Percentiles rank a stretch among this genome's conserved stretches.
Evolutionary conservation across 1,140 invertebrate species (phyloP).

Genomic region (Wasmannia auropunctata): DNA sequence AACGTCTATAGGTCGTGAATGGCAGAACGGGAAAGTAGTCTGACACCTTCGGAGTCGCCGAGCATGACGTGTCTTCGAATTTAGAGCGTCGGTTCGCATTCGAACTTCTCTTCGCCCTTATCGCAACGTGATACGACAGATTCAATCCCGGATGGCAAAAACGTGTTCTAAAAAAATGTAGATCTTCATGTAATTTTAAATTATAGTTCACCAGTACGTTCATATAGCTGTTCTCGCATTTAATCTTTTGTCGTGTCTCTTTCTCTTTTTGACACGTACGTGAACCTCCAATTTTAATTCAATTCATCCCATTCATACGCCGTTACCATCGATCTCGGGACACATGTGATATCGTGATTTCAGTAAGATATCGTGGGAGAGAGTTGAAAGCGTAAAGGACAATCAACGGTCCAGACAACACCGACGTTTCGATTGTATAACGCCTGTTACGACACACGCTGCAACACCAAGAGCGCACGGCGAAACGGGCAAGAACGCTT

Average conservation of each 20-base stretch:
- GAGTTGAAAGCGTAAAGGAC: constrained; percentile 21
- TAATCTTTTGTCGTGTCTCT: not conserved
- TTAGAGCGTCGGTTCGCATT: constrained; percentile 25
- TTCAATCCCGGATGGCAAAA: not conserved
- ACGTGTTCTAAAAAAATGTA: not conserved
- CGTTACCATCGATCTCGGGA: not conserved
- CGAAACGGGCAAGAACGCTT: constrained; percentile 46
- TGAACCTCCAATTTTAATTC: constrained; percentile 14
- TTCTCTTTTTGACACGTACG: not conserved
- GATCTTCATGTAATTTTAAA: not conserved
- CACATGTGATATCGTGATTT: constrained; percentile 32
- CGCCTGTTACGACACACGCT: constrained; percentile 54
- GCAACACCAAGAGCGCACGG: constrained; percentile 35
- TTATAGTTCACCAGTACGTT: not conserved
- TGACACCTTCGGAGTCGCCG: constrained; percentile 61
- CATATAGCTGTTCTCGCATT: not conserved
- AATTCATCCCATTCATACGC: constrained; percentile 24
- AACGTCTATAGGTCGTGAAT: constrained; percentile 29
- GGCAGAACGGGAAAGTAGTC: constrained; percentile 33
- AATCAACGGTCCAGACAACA: constrained; percentile 18
- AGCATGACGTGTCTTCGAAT: constrained; percentile 70
- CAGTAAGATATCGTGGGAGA: constrained; percentile 52
- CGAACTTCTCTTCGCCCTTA: not conserved
- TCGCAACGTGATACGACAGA: not conserved
- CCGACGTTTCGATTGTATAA: constrained; percentile 37